Evolutionary conservation across 2,888 invertebrate genomes (phyloP).

Genomic region (Xylophagus ater): DNA sequence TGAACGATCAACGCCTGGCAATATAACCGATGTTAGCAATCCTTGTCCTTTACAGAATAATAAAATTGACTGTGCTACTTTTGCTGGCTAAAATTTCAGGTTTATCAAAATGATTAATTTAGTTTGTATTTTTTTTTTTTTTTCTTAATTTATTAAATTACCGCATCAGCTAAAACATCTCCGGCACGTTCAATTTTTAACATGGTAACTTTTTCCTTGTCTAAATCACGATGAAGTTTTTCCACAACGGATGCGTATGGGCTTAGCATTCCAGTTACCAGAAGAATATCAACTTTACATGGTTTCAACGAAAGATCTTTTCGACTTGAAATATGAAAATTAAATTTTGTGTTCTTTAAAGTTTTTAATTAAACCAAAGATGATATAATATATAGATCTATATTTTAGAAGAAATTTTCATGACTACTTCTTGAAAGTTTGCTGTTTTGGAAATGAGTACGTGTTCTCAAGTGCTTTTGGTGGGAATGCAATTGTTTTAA

Average conservation of each 20-base stretch:
- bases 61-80: conserved; percentile 73
- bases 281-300: conserved; percentile 64
- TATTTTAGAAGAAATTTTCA: too few species aligned
- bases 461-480: too few species aligned
- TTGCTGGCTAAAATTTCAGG: conserved; percentile 60
- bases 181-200: conserved; percentile 75
- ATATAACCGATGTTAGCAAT: conserved; percentile 64
- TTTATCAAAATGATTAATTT: conserved; percentile 10
- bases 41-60: conserved; percentile 85
- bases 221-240: conserved; percentile 63
- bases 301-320: conserved; percentile 59
- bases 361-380: too few species aligned
- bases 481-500: too few species aligned
- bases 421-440: too few species aligned
- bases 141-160: conserved; percentile 32
- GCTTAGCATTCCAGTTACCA: conserved; percentile 68
- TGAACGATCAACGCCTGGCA: conserved; percentile 67
- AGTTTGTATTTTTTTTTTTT: not conserved
- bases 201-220: conserved; percentile 72
- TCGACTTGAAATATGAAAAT: conserved; percentile 45
- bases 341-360: too few species aligned
- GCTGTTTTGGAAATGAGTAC: too few species aligned
- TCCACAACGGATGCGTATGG: conserved; percentile 72
- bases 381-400: too few species aligned
- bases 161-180: conserved; percentile 78